Evolutionary conservation across 2,888 invertebrate species (phyloP).

Genomic region (Drosophila hawaiiensis): DNA sequence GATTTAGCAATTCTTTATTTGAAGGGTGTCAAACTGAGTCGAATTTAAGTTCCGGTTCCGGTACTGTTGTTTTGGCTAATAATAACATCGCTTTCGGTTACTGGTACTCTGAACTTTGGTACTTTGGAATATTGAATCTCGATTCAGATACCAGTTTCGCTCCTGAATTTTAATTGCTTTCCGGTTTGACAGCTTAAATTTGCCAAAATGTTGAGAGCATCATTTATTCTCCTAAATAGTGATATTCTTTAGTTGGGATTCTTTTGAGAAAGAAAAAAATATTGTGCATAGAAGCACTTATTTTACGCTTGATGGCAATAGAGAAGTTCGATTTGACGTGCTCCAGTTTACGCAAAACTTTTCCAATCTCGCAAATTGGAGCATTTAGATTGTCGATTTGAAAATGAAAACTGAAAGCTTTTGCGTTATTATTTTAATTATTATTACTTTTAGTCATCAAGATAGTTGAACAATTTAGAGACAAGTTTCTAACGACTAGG

Average conservation of each 20-base stretch:
- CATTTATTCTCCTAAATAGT: not conserved
- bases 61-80: not conserved
- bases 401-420: not conserved
- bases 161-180: not conserved
- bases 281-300: not conserved
- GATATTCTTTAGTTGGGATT: not conserved
- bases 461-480: not conserved
- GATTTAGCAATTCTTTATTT: not conserved
- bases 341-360: not conserved
- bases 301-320: not conserved
- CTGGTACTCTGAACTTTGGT: not conserved
- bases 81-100: accelerated
- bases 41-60: not conserved
- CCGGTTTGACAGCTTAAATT: not conserved
- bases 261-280: not conserved
- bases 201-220: not conserved
- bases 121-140: not conserved
- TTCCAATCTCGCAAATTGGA: not conserved
- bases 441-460: too few relatives aligned
- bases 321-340: not conserved
- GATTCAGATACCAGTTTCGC: not conserved
- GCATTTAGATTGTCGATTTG: not conserved
- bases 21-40: not conserved
- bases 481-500: not conserved
- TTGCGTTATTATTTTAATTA: not conserved